Evolutionary conservation across 2,797 vertebrate species (phyloP).

Genomic region (Nannoperca australis): DNA sequence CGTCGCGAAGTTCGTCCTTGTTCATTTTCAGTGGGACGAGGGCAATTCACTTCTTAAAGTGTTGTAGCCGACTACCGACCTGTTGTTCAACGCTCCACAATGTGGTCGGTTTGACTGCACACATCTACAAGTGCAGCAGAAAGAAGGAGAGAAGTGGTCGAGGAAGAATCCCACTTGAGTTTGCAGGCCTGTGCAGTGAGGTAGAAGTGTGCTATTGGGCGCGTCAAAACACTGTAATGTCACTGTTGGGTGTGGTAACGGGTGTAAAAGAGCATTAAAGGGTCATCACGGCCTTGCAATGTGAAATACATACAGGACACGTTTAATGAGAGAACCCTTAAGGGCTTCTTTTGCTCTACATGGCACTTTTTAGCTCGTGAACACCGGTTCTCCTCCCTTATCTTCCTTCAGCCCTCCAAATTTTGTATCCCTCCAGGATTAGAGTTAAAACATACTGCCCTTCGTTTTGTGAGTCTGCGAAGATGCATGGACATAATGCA

Average conservation of each 20-base stretch:
- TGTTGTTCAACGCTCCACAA: background rate
- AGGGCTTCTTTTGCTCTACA: constrained; percentile 24
- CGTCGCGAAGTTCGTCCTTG: background rate
- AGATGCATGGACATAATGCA: background rate
- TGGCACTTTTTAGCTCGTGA: constrained; percentile 6
- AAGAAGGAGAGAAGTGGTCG: background rate
- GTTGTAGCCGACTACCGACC: background rate
- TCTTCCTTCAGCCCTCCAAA: background rate
- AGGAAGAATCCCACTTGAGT: background rate
- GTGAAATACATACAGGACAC: constrained; percentile 51
- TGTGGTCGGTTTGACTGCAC: background rate
- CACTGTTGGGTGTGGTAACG: no score
- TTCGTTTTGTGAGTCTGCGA: background rate
- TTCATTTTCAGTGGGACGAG: background rate
- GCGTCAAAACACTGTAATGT: background rate
- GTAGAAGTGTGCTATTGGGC: background rate
- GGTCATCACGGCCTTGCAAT: constrained; percentile 42
- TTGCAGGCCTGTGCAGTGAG: no score
- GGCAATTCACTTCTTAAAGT: background rate
- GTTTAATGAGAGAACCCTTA: constrained; percentile 32
- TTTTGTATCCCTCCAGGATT: background rate
- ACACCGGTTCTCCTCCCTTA: background rate
- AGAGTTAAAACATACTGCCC: background rate
- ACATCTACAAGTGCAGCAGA: background rate
- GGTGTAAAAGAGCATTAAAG: constrained; percentile 35